Conservation (phyloP, 2,888 invertebrate species). For the Odontocolon sp. region DNA sequence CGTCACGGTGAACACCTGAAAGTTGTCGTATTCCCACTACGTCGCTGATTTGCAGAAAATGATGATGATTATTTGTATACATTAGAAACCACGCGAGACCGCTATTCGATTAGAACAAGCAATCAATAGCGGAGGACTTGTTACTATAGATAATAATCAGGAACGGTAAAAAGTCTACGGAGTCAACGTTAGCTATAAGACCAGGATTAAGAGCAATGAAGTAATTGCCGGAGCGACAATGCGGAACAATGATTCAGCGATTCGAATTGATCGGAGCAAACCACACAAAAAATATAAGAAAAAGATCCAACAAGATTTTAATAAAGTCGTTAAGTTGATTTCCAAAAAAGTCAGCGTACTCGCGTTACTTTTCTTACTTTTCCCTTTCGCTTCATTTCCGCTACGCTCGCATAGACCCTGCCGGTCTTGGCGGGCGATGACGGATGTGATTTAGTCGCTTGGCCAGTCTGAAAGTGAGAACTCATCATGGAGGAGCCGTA, state of each 20-base stretch:
- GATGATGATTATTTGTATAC: background rate
- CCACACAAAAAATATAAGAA: conserved; percentile 10
- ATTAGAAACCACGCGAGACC: background rate
- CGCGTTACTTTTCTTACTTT: conserved; percentile 82
- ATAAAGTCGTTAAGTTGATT: conserved; percentile 15
- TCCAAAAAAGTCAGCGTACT: conserved; percentile 17
- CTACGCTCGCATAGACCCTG: conserved; percentile 94
- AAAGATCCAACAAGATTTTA: conserved; percentile 1
- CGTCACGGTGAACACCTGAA: conserved; percentile 1
- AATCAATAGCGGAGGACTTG: background rate
- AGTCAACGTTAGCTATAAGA: conserved; percentile 1
- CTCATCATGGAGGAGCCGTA: conserved; percentile 85
- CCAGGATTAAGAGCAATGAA: background rate
- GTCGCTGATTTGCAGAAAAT: background rate
- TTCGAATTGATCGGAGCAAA: conserved; percentile 2
- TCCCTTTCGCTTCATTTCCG: conserved; percentile 96
- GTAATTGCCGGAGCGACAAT: conserved; percentile 15
- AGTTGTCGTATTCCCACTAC: background rate
- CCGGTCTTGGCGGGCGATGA: conserved; percentile 86
- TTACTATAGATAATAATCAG: background rate
- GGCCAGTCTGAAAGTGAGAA: conserved; percentile 87
- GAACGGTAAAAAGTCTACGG: conserved; percentile 24
- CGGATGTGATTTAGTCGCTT: conserved; percentile 84
- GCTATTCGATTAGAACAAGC: conserved; percentile 4
- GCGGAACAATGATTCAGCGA: conserved; percentile 13